Conservation (phyloP, 2,797 vertebrate species). For the Ceryle rudis region DNA sequence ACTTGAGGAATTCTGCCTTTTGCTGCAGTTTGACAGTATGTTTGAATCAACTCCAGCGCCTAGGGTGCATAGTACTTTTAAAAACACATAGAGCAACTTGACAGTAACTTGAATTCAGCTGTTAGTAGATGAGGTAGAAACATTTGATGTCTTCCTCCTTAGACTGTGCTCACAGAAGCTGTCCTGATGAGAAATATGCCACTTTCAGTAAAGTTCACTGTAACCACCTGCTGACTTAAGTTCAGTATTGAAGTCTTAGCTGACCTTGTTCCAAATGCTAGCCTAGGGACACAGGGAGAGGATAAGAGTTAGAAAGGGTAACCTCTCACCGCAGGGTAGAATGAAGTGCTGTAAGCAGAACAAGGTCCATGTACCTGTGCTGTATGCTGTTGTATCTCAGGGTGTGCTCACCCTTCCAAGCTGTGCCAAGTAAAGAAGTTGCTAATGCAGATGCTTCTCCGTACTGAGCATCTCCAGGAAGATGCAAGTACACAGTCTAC, state of each 20-base stretch:
- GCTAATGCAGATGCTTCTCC: background rate
- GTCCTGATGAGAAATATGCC: background rate
- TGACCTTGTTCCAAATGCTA: background rate
- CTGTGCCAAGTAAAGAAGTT: background rate
- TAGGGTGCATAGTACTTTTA: background rate
- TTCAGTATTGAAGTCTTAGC: background rate
- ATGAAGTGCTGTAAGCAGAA: background rate
- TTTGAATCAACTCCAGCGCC: background rate
- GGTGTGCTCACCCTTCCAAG: background rate
- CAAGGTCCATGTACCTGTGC: background rate
- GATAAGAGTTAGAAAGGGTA: background rate
- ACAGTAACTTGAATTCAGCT: background rate
- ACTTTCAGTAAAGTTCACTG: background rate
- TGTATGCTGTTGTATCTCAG: background rate
- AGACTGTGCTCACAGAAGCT: background rate
- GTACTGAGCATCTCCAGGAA: background rate
- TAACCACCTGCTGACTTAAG: background rate
- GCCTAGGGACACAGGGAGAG: background rate
- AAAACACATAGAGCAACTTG: background rate
- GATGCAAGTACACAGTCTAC: background rate
- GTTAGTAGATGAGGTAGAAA: background rate
- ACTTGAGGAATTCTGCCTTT: background rate
- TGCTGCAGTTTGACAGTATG: background rate
- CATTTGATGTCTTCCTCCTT: background rate
- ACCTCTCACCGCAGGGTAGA: background rate